Conservation (phyloP, 1,140 invertebrate genomes). For the Heliconius himera region DNA sequence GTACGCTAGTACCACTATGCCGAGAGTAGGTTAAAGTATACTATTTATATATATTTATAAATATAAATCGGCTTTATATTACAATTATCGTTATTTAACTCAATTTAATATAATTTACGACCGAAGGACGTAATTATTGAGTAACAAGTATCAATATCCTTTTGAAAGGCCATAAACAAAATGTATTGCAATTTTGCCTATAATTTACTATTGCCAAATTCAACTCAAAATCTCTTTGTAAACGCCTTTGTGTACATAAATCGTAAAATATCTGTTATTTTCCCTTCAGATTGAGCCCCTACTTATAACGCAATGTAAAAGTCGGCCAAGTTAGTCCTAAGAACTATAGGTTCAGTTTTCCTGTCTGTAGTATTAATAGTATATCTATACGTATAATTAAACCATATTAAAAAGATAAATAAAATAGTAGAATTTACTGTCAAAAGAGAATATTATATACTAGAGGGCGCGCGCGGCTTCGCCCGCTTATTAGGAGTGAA, state of each 20-base stretch:
- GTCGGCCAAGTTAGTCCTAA: not conserved
- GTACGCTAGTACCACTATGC: no score
- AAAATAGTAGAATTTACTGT: no score
- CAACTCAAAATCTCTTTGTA: not conserved
- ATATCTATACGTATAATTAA: not conserved
- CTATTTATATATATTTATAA: no score
- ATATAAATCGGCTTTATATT: not conserved
- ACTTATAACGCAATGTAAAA: not conserved
- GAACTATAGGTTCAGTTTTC: not conserved
- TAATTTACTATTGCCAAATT: slow-evolving; percentile 6
- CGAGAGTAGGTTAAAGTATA: no score
- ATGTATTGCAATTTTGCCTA: not conserved
- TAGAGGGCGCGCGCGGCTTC: no score
- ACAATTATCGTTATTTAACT: not conserved
- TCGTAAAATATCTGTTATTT: slow-evolving; percentile 7
- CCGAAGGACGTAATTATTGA: not conserved
- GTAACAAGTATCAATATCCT: slow-evolving; percentile 3
- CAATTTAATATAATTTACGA: slow-evolving; percentile 3
- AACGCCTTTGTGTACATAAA: slow-evolving; percentile 7
- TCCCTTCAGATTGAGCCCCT: not conserved
- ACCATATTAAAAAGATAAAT: not conserved
- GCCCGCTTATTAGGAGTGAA: no score
- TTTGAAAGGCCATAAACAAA: not conserved
- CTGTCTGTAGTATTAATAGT: not conserved
- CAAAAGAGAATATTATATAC: no score